Conservation (phyloP, 1,140 invertebrate species). For the Drosophila parvula region DNA sequence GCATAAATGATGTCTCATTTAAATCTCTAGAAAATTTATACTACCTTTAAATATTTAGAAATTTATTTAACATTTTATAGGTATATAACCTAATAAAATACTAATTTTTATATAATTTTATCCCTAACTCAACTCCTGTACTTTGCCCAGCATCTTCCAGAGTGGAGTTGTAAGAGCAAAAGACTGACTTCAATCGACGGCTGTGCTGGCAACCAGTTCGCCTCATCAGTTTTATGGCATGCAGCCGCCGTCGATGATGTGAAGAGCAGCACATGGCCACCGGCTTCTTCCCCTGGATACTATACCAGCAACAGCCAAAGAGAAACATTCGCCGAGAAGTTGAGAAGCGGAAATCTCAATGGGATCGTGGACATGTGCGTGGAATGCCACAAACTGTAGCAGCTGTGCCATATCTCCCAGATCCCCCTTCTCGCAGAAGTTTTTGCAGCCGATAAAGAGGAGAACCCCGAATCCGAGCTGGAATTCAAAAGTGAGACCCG, state of each 20-base stretch:
- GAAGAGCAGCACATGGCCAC: slow-evolving; percentile 65
- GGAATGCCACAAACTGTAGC: slow-evolving; percentile 67
- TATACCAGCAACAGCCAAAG: slow-evolving; percentile 36
- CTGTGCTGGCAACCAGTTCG: slow-evolving; percentile 65
- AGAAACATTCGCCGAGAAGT: slow-evolving; percentile 9
- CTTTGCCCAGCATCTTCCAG: background rate
- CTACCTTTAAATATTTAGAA: too few species aligned
- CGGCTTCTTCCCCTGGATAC: slow-evolving; percentile 32
- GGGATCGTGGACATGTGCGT: slow-evolving; percentile 68
- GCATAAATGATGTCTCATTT: too few species aligned
- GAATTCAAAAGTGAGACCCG: slow-evolving; percentile 22
- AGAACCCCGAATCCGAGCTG: slow-evolving; percentile 13
- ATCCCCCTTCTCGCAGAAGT: slow-evolving; percentile 38
- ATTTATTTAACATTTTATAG: too few species aligned
- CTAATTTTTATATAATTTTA: too few species aligned
- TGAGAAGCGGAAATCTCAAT: slow-evolving; percentile 39
- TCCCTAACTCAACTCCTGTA: too few species aligned
- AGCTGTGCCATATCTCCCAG: slow-evolving; percentile 58
- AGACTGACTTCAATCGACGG: slow-evolving; percentile 17
- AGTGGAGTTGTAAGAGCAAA: background rate
- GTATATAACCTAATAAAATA: too few species aligned
- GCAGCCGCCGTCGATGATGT: slow-evolving; percentile 36
- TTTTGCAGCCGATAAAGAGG: slow-evolving; percentile 46
- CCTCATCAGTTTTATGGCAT: slow-evolving; percentile 72
- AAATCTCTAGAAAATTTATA: too few species aligned